phyloP scores from a whole-genome alignment of 2,797 vertebrate genomes.

The Amphiprion clarkii region DNA sequence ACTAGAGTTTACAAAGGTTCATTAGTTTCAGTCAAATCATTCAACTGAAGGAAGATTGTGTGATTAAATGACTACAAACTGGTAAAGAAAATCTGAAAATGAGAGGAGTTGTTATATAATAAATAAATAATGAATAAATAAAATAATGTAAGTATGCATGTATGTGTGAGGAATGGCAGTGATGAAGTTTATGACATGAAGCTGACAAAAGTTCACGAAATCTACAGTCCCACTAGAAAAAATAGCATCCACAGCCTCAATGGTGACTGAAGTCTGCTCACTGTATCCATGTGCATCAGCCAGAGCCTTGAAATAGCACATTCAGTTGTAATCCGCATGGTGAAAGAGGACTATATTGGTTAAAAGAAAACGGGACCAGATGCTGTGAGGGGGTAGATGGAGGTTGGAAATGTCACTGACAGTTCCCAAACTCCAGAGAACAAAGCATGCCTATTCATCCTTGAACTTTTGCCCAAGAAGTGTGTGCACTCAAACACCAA shows the following conservation, averaged over 20 bases:
- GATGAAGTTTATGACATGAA: not conserved
- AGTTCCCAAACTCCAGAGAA: constrained; percentile 72
- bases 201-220: not conserved
- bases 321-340: constrained; percentile 63
- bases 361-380: constrained; percentile 72
- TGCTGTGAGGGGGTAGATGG: constrained; percentile 64
- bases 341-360: constrained; percentile 74
- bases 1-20: not conserved
- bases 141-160: not conserved
- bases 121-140: not conserved
- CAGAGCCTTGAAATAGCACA: constrained; percentile 52
- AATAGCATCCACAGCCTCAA: constrained; percentile 9
- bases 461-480: constrained; percentile 75
- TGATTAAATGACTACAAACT: too few relatives aligned
- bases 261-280: constrained; percentile 40
- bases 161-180: not conserved
- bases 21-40: not conserved
- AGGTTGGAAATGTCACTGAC: constrained; percentile 72
- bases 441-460: constrained; percentile 77
- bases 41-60: not conserved
- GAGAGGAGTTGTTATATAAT: not conserved
- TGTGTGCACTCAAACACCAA: constrained; percentile 64
- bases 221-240: not conserved
- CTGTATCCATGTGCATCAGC: constrained; percentile 50
- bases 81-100: not conserved